Percentiles rank a stretch among this genome's conserved stretches.
Evolutionary conservation across 2,888 invertebrate species (phyloP).

Genomic region (Drosophila demipolita): DNA sequence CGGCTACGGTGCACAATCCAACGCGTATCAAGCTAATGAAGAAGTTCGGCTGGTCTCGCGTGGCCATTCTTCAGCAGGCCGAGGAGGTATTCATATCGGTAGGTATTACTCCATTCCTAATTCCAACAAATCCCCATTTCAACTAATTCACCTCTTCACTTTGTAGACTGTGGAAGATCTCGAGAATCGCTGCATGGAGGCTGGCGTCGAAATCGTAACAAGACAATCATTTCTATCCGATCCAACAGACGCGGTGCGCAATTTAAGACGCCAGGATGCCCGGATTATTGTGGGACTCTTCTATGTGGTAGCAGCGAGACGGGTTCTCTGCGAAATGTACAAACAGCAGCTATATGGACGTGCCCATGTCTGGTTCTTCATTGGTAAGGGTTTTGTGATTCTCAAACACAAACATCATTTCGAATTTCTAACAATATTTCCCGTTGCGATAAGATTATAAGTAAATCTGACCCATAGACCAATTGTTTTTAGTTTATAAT

Average conservation of each 20-base stretch:
- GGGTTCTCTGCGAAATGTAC: constrained; percentile 98
- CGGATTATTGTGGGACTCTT: constrained; percentile 99
- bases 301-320: constrained; percentile 98
- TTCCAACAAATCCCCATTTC: constrained; percentile 3
- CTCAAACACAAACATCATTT: background rate
- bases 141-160: constrained; percentile 18
- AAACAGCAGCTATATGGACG: constrained; percentile 97
- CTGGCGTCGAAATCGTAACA: constrained; percentile 97
- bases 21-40: constrained; percentile 98
- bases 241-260: constrained; percentile 97
- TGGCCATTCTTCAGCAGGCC: constrained; percentile 98
- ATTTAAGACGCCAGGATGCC: constrained; percentile 97
- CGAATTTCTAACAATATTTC: background rate
- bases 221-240: constrained; percentile 98
- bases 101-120: constrained; percentile 78
- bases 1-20: constrained; percentile 99
- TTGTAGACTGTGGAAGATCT: constrained; percentile 97
- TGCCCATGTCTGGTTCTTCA: constrained; percentile 99
- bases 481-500: background rate
- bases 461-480: background rate
- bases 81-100: constrained; percentile 99
- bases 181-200: constrained; percentile 96
- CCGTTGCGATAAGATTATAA: background rate
- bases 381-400: constrained; percentile 87
- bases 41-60: constrained; percentile 98